Conservation (phyloP, 2,888 invertebrate genomes). For the Melitaea athalia region DNA sequence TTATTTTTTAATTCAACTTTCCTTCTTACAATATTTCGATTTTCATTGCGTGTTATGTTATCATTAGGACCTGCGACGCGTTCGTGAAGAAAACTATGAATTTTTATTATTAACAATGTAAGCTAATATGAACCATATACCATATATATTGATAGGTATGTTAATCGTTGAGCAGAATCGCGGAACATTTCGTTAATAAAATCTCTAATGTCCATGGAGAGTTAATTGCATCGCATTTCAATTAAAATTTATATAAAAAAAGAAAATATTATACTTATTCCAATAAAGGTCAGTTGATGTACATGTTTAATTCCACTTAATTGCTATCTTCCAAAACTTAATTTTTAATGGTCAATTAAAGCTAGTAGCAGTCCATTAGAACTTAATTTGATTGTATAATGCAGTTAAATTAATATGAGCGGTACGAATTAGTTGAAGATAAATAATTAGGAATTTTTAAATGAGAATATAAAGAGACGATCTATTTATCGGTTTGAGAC, state of each 20-base stretch:
- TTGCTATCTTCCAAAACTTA: background rate
- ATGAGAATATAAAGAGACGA: background rate
- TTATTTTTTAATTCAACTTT: conserved; percentile 37
- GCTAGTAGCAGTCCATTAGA: conserved; percentile 1
- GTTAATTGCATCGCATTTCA: conserved; percentile 24
- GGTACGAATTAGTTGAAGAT: background rate
- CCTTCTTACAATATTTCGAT: conserved; percentile 38
- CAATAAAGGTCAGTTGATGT: conserved; percentile 2
- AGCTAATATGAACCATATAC: conserved; percentile 15
- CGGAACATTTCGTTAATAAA: conserved; percentile 26
- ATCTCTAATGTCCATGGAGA: conserved; percentile 36
- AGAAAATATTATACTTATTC: conserved; percentile 1
- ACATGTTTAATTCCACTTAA: background rate
- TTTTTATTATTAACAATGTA: conserved; percentile 29
- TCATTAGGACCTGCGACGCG: conserved; percentile 37
- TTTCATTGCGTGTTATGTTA: conserved; percentile 41
- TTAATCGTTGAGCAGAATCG: conserved; percentile 11
- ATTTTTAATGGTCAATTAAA: conserved; percentile 1
- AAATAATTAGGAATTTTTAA: background rate
- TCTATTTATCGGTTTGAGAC: conserved; percentile 8
- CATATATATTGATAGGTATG: background rate
- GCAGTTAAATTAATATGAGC: background rate
- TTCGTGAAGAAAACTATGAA: conserved; percentile 37
- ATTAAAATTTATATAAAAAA: conserved; percentile 21
- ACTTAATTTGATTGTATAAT: background rate